Conservation (phyloP, 1,140 invertebrate genomes). For the Philopotamus ludificatus region DNA sequence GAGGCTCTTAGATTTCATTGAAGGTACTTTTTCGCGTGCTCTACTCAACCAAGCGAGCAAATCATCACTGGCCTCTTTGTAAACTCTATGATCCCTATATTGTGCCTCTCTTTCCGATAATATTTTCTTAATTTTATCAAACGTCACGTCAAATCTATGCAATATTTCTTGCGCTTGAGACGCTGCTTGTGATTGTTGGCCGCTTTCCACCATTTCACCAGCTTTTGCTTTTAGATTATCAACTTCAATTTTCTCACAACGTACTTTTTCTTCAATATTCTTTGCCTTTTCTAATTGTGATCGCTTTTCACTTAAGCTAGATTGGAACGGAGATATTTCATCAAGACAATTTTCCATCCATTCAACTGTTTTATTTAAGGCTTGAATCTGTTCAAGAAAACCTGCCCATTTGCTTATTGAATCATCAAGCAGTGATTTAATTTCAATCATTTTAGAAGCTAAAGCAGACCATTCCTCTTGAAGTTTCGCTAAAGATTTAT, state of each 20-base stretch:
- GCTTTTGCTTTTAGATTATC: slow-evolving; percentile 84
- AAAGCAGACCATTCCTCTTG: slow-evolving; percentile 89
- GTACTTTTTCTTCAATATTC: slow-evolving; percentile 82
- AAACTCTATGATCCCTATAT: slow-evolving; percentile 81
- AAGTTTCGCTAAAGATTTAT: slow-evolving; percentile 75
- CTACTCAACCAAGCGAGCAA: slow-evolving; percentile 80
- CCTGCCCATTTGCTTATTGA: slow-evolving; percentile 87
- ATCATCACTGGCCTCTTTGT: slow-evolving; percentile 88
- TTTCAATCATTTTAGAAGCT: slow-evolving; percentile 85
- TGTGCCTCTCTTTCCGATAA: slow-evolving; percentile 78
- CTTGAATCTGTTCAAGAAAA: slow-evolving; percentile 83
- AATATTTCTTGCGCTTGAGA: slow-evolving; percentile 82
- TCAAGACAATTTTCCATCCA: slow-evolving; percentile 71
- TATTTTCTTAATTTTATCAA: slow-evolving; percentile 70
- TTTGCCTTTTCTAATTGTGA: slow-evolving; percentile 83
- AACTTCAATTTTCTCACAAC: slow-evolving; percentile 90
- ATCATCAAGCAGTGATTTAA: slow-evolving; percentile 84
- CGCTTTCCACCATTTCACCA: slow-evolving; percentile 81
- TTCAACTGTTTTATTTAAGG: slow-evolving; percentile 78
- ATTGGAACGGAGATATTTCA: slow-evolving; percentile 74
- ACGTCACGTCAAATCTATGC: slow-evolving; percentile 74
- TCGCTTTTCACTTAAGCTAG: slow-evolving; percentile 81
- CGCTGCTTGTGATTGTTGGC: slow-evolving; percentile 78
- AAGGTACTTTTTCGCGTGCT: slow-evolving; percentile 84
- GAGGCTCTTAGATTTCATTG: slow-evolving; percentile 78